Evolutionary conservation across 2,797 vertebrate genomes (phyloP).

Genomic region (Coracias cyanogaster): DNA sequence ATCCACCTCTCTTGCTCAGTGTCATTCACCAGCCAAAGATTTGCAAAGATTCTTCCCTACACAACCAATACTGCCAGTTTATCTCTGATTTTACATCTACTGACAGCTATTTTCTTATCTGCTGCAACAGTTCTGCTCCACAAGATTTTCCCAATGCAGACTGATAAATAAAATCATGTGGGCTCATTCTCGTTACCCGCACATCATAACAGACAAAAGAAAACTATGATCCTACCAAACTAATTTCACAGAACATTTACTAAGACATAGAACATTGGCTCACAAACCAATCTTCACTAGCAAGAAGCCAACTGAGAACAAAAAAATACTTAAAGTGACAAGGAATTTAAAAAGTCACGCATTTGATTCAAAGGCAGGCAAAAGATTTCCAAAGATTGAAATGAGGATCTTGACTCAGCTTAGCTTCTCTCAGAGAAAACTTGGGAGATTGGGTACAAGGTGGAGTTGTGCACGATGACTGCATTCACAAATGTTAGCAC

Average conservation of each 20-base stretch:
- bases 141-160: background rate
- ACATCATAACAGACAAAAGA: background rate
- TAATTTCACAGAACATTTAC: conserved; percentile 46
- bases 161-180: background rate
- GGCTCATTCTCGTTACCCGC: background rate
- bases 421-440: background rate
- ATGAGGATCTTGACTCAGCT: background rate
- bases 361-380: background rate
- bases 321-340: background rate
- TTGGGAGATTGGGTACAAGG: no score
- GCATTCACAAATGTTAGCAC: no score
- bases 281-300: background rate
- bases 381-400: background rate
- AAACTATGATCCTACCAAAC: background rate
- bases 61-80: background rate
- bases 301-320: background rate
- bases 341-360: background rate
- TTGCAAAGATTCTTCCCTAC: background rate
- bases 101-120: background rate
- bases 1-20: background rate
- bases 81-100: background rate
- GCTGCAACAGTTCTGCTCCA: background rate
- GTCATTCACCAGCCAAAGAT: background rate
- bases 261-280: background rate
- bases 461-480: background rate